Evolutionary conservation across 53 echinoderm and acorn worm species (phyloP).

Genomic region (Henricia sp.): DNA sequence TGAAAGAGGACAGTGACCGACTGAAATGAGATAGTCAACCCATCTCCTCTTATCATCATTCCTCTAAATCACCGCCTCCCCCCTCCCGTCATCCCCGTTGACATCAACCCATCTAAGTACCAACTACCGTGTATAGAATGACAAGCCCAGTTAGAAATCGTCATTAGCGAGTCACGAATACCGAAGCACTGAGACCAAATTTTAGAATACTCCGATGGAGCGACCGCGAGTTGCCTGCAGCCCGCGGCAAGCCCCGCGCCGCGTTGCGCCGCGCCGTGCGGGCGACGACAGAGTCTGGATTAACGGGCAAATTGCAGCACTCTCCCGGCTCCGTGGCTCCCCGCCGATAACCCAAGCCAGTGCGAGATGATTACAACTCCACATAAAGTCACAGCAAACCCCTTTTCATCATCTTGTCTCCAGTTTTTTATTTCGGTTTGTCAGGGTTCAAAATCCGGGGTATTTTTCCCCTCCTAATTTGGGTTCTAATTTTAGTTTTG

Average conservation of each 20-base stretch:
- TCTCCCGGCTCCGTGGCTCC: slow-evolving; percentile 18
- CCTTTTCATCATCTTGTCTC: slow-evolving; percentile 25
- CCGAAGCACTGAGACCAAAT: no score
- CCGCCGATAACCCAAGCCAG: neutral
- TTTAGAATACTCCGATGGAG: no score
- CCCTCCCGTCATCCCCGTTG: neutral
- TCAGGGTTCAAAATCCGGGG: neutral
- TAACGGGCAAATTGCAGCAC: slow-evolving; percentile 54
- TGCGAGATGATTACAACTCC: slow-evolving; percentile 12
- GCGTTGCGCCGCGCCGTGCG: neutral
- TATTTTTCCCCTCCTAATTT: neutral
- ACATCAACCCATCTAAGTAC: neutral
- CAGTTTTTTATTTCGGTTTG: neutral
- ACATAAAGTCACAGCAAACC: neutral
- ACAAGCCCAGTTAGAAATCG: slow-evolving; percentile 10
- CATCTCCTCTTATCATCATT: slow-evolving; percentile 6
- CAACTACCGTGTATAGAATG: slow-evolving; percentile 38
- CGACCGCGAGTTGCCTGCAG: no score
- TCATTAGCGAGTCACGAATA: slow-evolving; percentile 44
- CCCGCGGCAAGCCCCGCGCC: no score
- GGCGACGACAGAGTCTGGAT: slow-evolving; percentile 53
- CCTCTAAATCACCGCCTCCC: neutral
- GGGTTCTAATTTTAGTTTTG: neutral
- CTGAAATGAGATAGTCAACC: neutral
- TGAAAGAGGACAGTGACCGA: slow-evolving; percentile 44